Evolutionary conservation across 2,888 invertebrate species (phyloP).

Genomic region (Standfussiana lucernea): DNA sequence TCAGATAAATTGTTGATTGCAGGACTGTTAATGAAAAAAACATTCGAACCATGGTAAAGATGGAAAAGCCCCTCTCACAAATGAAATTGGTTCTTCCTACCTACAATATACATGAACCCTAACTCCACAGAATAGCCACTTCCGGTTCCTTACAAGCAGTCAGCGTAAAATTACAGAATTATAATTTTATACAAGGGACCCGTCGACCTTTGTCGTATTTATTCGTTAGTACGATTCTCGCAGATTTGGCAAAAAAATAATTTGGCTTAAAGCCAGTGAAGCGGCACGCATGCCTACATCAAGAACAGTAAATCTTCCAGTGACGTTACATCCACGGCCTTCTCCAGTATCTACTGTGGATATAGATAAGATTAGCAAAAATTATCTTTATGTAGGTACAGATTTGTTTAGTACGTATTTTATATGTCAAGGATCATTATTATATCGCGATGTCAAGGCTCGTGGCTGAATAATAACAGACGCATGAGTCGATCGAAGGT

Average conservation of each 20-base stretch:
- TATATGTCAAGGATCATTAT: slow-evolving; percentile 55
- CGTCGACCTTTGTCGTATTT: slow-evolving; percentile 79
- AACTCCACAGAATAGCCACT: slow-evolving; percentile 19
- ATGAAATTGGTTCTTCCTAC: neutral
- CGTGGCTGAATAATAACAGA: neutral
- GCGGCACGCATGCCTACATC: slow-evolving; percentile 73
- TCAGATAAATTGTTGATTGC: slow-evolving; percentile 11
- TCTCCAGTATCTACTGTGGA: slow-evolving; percentile 68
- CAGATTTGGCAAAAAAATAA: slow-evolving; percentile 85
- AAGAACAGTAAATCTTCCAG: slow-evolving; percentile 76
- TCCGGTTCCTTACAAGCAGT: slow-evolving; percentile 38
- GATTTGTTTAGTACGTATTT: slow-evolving; percentile 55
- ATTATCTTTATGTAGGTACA: slow-evolving; percentile 55
- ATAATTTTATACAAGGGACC: slow-evolving; percentile 72
- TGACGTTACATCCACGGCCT: slow-evolving; percentile 73
- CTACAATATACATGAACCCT: neutral
- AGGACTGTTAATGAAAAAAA: slow-evolving; percentile 10
- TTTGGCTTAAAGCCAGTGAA: slow-evolving; percentile 68
- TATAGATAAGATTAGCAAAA: slow-evolving; percentile 70
- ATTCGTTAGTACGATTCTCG: slow-evolving; percentile 76
- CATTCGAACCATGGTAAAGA: neutral
- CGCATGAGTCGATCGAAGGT: neutral
- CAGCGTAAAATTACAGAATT: slow-evolving; percentile 63
- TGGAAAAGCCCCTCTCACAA: slow-evolving; percentile 2
- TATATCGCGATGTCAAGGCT: slow-evolving; percentile 50